Conservation (phyloP, 2,888 invertebrate genomes). For the Drosophila rubida region DNA sequence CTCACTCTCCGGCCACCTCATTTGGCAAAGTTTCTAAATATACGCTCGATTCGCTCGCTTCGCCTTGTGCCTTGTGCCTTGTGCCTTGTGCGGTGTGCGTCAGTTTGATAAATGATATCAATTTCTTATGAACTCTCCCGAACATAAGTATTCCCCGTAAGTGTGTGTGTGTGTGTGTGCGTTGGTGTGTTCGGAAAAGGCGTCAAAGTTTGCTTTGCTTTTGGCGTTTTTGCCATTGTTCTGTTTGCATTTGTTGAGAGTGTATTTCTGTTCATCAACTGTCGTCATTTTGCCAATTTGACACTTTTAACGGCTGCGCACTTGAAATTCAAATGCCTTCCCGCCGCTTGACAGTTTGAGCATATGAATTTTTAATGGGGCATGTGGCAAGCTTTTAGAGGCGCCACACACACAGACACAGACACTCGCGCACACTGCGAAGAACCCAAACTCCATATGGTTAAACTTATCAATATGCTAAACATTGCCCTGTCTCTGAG, state of each 20-base stretch:
- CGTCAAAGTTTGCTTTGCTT: slow-evolving; percentile 61
- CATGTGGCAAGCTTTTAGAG: slow-evolving; percentile 63
- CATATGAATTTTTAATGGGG: slow-evolving; percentile 76
- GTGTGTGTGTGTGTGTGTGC: not conserved
- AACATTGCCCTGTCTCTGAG: slow-evolving; percentile 47
- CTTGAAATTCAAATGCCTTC: slow-evolving; percentile 72
- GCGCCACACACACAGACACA: not conserved
- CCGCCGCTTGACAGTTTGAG: slow-evolving; percentile 62
- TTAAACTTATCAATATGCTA: slow-evolving; percentile 69
- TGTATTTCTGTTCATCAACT: slow-evolving; percentile 31
- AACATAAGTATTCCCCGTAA: slow-evolving; percentile 19
- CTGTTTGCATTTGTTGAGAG: slow-evolving; percentile 25
- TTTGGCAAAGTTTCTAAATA: slow-evolving; percentile 66
- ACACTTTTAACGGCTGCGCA: slow-evolving; percentile 76
- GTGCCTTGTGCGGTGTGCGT: slow-evolving; percentile 54
- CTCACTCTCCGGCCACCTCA: slow-evolving; percentile 40
- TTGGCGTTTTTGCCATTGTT: slow-evolving; percentile 18
- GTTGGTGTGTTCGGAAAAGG: slow-evolving; percentile 24
- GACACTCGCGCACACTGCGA: not conserved
- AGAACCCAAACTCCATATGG: slow-evolving; percentile 49
- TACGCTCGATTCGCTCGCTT: slow-evolving; percentile 46
- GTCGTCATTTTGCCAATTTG: slow-evolving; percentile 71
- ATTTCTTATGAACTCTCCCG: slow-evolving; percentile 67
- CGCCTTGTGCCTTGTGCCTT: too few species aligned
- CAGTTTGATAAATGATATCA: slow-evolving; percentile 78